Evolutionary conservation across 2,888 invertebrate genomes (phyloP).

Genomic region (Epiblema foenella): DNA sequence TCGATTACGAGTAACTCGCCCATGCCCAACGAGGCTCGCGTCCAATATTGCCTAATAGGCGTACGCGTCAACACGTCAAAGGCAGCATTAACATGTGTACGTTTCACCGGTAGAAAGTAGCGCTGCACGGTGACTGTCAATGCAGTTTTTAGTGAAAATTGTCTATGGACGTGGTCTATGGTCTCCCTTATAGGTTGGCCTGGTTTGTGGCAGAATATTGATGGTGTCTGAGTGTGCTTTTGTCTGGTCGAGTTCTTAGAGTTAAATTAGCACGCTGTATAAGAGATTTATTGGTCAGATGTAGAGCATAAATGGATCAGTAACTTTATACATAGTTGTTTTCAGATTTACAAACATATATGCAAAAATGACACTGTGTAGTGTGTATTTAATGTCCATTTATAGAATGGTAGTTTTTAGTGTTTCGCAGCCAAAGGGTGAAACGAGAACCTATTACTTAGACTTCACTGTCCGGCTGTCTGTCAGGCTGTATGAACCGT

Average conservation of each 20-base stretch:
- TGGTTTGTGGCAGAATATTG: constrained; percentile 44
- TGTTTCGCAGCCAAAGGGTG: no score
- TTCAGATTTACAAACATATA: no score
- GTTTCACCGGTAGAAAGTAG: constrained; percentile 78
- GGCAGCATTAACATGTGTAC: constrained; percentile 67
- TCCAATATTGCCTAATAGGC: constrained; percentile 75
- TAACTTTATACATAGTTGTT: neutral
- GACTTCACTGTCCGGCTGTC: no score
- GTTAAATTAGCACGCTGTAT: neutral
- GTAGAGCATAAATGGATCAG: neutral
- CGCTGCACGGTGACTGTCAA: constrained; percentile 75
- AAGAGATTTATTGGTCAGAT: neutral
- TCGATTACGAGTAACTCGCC: constrained; percentile 47
- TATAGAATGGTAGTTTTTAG: neutral
- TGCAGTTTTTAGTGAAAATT: constrained; percentile 73
- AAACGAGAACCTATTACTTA: no score
- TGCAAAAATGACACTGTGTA: no score
- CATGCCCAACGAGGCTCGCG: constrained; percentile 49
- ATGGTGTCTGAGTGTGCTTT: constrained; percentile 25
- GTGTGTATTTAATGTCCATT: no score
- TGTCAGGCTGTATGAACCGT: no score
- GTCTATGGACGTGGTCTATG: constrained; percentile 58
- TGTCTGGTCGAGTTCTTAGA: neutral
- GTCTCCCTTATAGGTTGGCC: constrained; percentile 59
- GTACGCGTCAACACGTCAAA: constrained; percentile 56